phyloP scores from a whole-genome alignment of 2,113 vertebrate species.

The Zosterops borbonicus region DNA sequence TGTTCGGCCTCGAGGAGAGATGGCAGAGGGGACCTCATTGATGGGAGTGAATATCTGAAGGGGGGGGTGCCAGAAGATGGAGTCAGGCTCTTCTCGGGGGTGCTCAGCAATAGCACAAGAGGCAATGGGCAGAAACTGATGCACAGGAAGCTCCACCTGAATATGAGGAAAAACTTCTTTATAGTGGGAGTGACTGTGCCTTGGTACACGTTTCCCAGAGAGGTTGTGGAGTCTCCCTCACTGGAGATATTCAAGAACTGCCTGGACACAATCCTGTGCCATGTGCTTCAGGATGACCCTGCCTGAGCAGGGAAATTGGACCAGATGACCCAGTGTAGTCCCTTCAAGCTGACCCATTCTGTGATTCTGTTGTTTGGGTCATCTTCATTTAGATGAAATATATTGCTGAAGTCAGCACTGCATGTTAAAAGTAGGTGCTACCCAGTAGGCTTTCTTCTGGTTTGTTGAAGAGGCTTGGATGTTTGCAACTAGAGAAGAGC shows the following conservation, averaged over 20 bases:
- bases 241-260: fast-evolving
- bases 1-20: background rate
- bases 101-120: background rate
- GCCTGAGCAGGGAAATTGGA: background rate
- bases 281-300: background rate
- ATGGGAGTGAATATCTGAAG: no score
- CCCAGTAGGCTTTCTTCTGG: fast-evolving
- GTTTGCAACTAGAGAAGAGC: background rate
- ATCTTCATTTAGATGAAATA: background rate
- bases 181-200: background rate
- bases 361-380: background rate
- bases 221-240: background rate
- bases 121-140: background rate
- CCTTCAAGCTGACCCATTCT: background rate
- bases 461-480: background rate
- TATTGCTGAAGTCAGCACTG: fast-evolving
- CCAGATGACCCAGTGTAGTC: no score
- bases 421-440: fast-evolving
- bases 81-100: background rate
- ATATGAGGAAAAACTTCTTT: no score
- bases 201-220: background rate
- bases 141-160: background rate
- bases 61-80: background rate
- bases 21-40: no score
- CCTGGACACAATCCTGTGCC: background rate